Conservation (phyloP, 2,888 invertebrate genomes). For the Oligia strigilis region DNA sequence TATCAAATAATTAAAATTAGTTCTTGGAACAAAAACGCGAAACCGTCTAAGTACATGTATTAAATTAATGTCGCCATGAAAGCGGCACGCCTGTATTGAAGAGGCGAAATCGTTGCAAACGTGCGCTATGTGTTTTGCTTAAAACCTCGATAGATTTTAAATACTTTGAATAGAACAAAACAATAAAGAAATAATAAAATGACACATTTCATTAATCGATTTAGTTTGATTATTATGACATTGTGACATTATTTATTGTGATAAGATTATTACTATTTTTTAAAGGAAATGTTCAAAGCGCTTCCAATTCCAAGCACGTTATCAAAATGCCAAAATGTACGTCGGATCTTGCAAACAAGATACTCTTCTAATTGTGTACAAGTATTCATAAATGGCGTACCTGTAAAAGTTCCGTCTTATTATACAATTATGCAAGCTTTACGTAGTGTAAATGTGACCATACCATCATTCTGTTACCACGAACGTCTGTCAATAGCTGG, state of each 20-base stretch:
- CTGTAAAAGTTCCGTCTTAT: slow-evolving; percentile 97
- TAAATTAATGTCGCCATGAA: no score
- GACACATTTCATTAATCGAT: slow-evolving; percentile 9
- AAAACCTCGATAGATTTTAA: slow-evolving; percentile 16
- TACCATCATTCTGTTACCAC: slow-evolving; percentile 99
- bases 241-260: slow-evolving; percentile 5
- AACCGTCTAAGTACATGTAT: no score
- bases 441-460: slow-evolving; percentile 73
- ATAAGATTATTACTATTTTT: slow-evolving; percentile 6
- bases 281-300: slow-evolving; percentile 73
- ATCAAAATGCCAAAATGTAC: slow-evolving; percentile 62
- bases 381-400: slow-evolving; percentile 98
- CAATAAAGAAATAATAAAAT: not conserved
- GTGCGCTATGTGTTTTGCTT: not conserved
- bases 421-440: slow-evolving; percentile 96
- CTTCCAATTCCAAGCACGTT: slow-evolving; percentile 65
- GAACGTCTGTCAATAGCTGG: slow-evolving; percentile 99
- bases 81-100: not conserved
- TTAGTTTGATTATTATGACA: slow-evolving; percentile 1
- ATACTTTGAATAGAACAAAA: not conserved
- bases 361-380: slow-evolving; percentile 76
- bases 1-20: no score
- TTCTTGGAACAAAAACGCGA: no score
- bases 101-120: not conserved
- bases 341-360: slow-evolving; percentile 63